These are phyloP conservation scores for Leiothrix lutea DNA, from an alignment of 2,113 vertebrate genomes.

Conservation along the genomic window DNA sequence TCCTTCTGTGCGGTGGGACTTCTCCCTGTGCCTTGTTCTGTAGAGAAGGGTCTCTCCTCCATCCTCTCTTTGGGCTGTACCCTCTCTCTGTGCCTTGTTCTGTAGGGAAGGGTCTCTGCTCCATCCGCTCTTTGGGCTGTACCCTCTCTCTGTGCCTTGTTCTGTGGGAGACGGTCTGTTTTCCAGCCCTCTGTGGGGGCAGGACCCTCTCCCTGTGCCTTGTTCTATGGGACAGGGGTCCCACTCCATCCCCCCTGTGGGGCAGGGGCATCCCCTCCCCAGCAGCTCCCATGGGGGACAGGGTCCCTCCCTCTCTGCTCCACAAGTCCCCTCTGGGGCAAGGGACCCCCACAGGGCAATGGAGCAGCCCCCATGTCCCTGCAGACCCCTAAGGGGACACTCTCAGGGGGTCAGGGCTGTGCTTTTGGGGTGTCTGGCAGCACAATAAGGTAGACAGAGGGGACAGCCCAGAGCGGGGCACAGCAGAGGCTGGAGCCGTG, in stretches of 20 bases:
- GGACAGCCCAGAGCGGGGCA: neutral
- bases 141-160: neutral
- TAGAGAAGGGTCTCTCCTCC: neutral
- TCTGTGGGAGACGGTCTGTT: neutral
- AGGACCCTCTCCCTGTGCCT: too few species aligned
- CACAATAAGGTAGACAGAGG: neutral
- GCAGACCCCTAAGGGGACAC: neutral
- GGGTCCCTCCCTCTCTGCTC: neutral
- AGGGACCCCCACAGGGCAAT: neutral
- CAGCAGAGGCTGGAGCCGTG: neutral
- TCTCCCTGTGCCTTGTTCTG: neutral
- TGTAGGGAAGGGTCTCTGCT: neutral
- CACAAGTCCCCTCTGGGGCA: neutral
- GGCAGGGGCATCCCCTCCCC: neutral
- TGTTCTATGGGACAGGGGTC: neutral
- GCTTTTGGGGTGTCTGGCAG: neutral
- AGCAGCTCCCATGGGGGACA: neutral
- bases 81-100: neutral
- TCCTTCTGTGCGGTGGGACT: too few species aligned
- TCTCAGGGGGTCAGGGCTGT: neutral
- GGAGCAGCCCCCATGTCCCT: neutral
- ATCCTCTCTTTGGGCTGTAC: neutral
- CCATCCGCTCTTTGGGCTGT: neutral
- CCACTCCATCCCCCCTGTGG: accelerated
- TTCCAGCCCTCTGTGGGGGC: neutral